Evolutionary conservation across 1,140 invertebrate species (phyloP).

Genomic region (Bactericera cockerelli): DNA sequence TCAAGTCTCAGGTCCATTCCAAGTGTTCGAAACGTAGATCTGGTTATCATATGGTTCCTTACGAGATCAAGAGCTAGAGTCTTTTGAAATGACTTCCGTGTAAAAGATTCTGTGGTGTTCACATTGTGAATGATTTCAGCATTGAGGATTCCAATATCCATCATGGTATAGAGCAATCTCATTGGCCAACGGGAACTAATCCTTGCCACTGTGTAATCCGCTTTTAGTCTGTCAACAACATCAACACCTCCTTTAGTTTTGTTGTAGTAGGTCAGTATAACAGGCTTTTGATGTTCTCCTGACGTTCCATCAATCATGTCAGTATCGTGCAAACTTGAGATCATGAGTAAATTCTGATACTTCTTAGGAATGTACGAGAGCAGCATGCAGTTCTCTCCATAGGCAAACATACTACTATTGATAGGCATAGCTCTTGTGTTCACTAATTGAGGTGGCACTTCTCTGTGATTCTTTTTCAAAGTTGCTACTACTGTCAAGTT

Average conservation of each 20-base stretch:
- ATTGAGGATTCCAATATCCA: slow-evolving; percentile 18
- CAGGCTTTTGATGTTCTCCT: slow-evolving; percentile 20
- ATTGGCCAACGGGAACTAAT: slow-evolving; percentile 25
- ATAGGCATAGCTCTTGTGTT: slow-evolving; percentile 1
- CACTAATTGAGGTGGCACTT: slow-evolving; percentile 26
- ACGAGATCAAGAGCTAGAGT: slow-evolving; percentile 10
- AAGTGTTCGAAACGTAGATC: background rate
- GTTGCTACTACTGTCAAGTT: slow-evolving; percentile 30
- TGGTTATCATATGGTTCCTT: slow-evolving; percentile 4
- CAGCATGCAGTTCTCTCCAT: slow-evolving; percentile 14
- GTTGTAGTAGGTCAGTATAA: slow-evolving; percentile 25
- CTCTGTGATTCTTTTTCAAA: slow-evolving; percentile 31
- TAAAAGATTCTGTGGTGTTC: slow-evolving; percentile 5
- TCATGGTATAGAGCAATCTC: slow-evolving; percentile 22
- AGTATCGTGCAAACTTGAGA: slow-evolving; percentile 25
- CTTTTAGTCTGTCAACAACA: slow-evolving; percentile 24
- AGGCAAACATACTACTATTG: slow-evolving; percentile 14
- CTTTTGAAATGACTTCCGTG: slow-evolving; percentile 11
- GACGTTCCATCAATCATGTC: slow-evolving; percentile 8
- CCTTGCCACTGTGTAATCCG: slow-evolving; percentile 21
- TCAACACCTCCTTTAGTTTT: slow-evolving; percentile 27
- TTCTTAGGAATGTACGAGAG: slow-evolving; percentile 20
- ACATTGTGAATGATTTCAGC: slow-evolving; percentile 2
- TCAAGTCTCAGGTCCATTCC: slow-evolving; percentile 2
- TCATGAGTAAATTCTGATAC: slow-evolving; percentile 23